phyloP scores from a whole-genome alignment of 2,113 vertebrate species.

The Climacteris rufus region DNA sequence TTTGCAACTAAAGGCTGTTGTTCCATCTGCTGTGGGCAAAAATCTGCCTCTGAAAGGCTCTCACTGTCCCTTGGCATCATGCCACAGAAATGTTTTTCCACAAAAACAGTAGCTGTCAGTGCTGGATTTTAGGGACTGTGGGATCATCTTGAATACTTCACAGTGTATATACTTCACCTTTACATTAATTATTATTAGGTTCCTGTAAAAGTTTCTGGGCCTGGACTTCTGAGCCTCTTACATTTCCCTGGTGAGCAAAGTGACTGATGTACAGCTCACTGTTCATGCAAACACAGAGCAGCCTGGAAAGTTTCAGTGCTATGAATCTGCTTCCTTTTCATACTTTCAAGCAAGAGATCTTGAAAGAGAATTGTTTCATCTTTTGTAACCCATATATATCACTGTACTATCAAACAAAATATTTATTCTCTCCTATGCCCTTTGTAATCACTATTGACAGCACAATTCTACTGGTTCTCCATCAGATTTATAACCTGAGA shows the following conservation, averaged over 20 bases:
- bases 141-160: not conserved
- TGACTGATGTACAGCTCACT: not conserved
- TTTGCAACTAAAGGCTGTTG: slow-evolving; percentile 26
- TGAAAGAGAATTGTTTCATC: not conserved
- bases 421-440: not conserved
- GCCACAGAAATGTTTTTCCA: not conserved
- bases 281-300: not conserved
- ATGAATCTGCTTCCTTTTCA: not conserved
- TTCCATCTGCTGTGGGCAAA: slow-evolving; percentile 33
- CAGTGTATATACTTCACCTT: not conserved
- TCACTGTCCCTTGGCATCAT: not conserved
- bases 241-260: not conserved
- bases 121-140: not conserved
- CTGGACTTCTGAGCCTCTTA: not conserved
- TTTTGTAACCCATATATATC: not conserved
- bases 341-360: not conserved
- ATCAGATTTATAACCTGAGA: not conserved
- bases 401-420: not conserved
- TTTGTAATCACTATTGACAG: not conserved
- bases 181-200: not conserved
- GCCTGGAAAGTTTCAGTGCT: not conserved
- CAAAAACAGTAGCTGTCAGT: not conserved
- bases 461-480: not conserved
- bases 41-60: slow-evolving; percentile 1
- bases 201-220: not conserved